phyloP scores from a whole-genome alignment of 2,888 invertebrate genomes.

The Byasa hedistus region DNA sequence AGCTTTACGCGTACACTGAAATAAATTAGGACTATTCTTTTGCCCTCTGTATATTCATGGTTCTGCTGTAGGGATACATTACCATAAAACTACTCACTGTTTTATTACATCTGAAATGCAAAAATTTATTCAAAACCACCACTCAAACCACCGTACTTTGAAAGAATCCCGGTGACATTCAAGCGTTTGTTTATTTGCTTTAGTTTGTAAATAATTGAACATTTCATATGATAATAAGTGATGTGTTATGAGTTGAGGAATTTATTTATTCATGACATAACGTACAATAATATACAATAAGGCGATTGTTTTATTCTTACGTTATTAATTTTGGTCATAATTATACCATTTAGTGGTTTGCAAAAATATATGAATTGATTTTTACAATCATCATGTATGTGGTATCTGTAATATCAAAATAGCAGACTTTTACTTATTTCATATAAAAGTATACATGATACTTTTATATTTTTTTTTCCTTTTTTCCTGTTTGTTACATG shows the following conservation, averaged over 20 bases:
- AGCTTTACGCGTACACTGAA: slow-evolving; percentile 36
- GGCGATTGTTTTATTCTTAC: background rate
- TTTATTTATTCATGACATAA: background rate
- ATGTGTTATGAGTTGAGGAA: slow-evolving; percentile 14
- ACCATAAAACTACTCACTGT: slow-evolving; percentile 6
- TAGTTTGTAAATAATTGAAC: slow-evolving; percentile 28
- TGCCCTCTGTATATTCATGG: slow-evolving; percentile 32
- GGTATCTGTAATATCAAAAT: too few species aligned
- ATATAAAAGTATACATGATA: too few species aligned
- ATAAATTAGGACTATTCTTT: slow-evolving; percentile 29
- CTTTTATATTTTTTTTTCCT: too few species aligned
- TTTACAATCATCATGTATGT: background rate
- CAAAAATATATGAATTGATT: background rate
- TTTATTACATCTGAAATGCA: slow-evolving; percentile 5
- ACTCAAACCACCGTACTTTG: slow-evolving; percentile 5
- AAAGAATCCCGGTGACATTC: slow-evolving; percentile 13
- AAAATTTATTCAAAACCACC: slow-evolving; percentile 13
- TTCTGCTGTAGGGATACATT: slow-evolving; percentile 1
- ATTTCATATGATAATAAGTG: slow-evolving; percentile 14
- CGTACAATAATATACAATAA: background rate
- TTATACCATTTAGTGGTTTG: background rate
- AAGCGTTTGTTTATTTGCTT: slow-evolving; percentile 9
- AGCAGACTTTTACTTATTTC: too few species aligned
- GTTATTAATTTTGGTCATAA: background rate
- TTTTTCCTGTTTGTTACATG: too few species aligned